Evolutionary conservation across 2,888 invertebrate species (phyloP), one percentile per base, ranked within the genome.

Genomic region (Erannis defoliaria): DNA sequence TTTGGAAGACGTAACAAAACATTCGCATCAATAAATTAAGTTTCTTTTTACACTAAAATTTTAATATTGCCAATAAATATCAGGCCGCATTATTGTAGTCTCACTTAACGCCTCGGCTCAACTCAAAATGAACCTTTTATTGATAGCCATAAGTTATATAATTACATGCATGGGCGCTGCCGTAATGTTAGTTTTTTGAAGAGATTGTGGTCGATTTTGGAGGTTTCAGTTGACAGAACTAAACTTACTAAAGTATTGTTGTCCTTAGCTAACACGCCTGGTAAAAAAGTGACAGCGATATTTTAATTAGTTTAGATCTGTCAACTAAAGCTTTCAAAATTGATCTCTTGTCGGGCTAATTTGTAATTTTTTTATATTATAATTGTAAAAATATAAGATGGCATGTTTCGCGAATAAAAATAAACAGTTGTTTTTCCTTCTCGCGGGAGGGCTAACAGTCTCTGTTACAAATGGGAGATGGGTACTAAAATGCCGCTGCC

Each of bases 1-100:
- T 76, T 84, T 84, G 84, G 85, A 84, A 84, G 84, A 84, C 84
- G 64, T 79, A 79, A 83, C 73, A 76, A 74, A 78, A 76, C 62
- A 65, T 68, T 72, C 67, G 73, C 70, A 72, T 72, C 65, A 70
- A 70, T 69, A 70, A 73, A 78, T 74, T 75, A 76, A 74, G 64
- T 69, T 71, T 29, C 50, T 60, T 72, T 68, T 70, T 68, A 72
- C 75, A 71, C 67, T 74, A 76, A 68, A 65, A 66, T 67, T 62
- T 66, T 60, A 58, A 58, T 63, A 58, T 58, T 58, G 58, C 63
- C 56, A 40, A 62, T 48, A 53, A 38, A 16, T 23, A 42, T 31
- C 16, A 63, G 57, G 55, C 63, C 58, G 38, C 45, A 40, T 40
- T 50, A 37, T 16, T 5, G 49, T 14, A 26, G 26, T 38, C 35